Percentiles rank a stretch among this genome's conserved stretches.
These are phyloP conservation scores for Aphrocallistes beatrix DNA, from an alignment of 37 sponge, comb jelly and placozoan genomes.

Conservation along the genomic window DNA sequence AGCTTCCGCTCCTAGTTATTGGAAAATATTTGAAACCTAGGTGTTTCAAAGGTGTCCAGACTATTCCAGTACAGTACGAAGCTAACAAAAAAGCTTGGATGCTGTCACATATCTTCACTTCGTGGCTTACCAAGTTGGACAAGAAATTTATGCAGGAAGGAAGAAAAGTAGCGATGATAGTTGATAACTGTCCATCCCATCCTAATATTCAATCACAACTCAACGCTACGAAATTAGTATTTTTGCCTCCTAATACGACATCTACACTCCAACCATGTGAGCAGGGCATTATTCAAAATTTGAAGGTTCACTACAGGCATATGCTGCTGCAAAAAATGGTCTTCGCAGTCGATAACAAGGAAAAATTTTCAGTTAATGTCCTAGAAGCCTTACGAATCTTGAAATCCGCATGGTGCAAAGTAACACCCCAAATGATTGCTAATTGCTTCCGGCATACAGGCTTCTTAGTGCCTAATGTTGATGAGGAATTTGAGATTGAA, in stretches of 20 bases:
- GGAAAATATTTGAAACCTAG: conserved; percentile 16
- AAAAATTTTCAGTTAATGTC: not conserved
- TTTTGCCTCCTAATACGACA: not conserved
- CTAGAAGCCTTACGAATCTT: not conserved
- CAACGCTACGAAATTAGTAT: not conserved
- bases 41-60: conserved; percentile 20
- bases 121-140: not conserved
- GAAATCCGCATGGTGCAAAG: not conserved
- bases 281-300: not conserved
- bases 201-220: not conserved
- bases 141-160: not conserved
- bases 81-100: conserved; percentile 20
- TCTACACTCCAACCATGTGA: not conserved
- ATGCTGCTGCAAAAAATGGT: not conserved
- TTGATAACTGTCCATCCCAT: not conserved
- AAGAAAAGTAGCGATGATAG: not conserved
- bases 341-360: not conserved
- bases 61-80: conserved; percentile 6
- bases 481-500: not conserved
- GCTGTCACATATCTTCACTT: not conserved
- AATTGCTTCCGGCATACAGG: not conserved
- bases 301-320: not conserved
- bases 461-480: not conserved
- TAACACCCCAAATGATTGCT: not conserved
- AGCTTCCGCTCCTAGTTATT: conserved; percentile 12